Evolutionary conservation across 1,140 invertebrate species (phyloP), one percentile per base, ranked within the genome.

Genomic region (Stegodyphus dumicola): DNA sequence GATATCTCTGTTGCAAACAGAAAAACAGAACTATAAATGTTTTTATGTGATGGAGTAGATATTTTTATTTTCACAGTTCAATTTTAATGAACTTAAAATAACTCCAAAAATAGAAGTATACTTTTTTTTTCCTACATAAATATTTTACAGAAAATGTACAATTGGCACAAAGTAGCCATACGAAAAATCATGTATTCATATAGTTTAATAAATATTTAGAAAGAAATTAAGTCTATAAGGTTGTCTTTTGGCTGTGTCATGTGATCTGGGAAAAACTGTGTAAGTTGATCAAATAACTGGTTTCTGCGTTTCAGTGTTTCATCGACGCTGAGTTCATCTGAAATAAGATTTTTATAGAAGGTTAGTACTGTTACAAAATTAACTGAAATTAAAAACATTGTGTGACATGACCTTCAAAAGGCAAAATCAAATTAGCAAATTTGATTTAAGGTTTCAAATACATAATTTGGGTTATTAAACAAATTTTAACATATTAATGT

Each of bases 191-290:
- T 60, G 15, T 60, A 10, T 60, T 60, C 9, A 2, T 10, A 15
- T 9, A 60, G 56, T 60, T 60, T 60, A 10, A 10, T 66, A 48
- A 64, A 17, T n/a, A 10, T 64, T 87, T 60, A 87, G 52, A 87
- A 18, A 9, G 83, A 60, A 65, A 94, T 91, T 17, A 94, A 90
- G 90, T 94, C 93, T 11, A 94, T 92, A 0, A 94, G 90, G 89
- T 94, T 94, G 49, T 91, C 92, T 85, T 93, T 93, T 0, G 94
- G 94, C 88, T 95, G 94, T 5, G 94, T 93, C 92, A 95, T 93
- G 11, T 92, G 90, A 80, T 94, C 93, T 5, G 94, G 94, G 88
- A 95, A 95, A 88, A 93, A 95, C 86, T 92, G 91, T 10, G 92
- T 92, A 13, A 95, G 89, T 85, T 93, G 91, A 86, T 95, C 93